Evolutionary conservation across 2,888 invertebrate species (phyloP).

Genomic region (Zhuqinia jingwanae): DNA sequence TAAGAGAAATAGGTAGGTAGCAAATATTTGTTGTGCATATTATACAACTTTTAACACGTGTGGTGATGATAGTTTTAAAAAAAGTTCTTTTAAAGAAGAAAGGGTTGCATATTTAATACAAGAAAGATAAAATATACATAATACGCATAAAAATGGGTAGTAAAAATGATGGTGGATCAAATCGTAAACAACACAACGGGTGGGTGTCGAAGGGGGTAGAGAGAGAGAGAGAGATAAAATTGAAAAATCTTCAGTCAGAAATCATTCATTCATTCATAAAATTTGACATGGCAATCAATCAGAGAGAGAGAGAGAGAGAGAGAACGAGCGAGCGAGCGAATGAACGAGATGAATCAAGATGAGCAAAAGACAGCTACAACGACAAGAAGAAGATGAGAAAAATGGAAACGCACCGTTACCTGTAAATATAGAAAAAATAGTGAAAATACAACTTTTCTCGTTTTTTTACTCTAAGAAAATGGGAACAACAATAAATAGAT

Average conservation of each 20-base stretch:
- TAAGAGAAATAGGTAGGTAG: background rate
- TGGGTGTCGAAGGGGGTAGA: slow-evolving; percentile 26
- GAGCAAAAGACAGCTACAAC: slow-evolving; percentile 75
- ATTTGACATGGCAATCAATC: slow-evolving; percentile 20
- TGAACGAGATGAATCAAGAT: slow-evolving; percentile 70
- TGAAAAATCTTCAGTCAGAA: slow-evolving; percentile 43
- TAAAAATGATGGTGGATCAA: background rate
- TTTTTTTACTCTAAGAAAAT: background rate
- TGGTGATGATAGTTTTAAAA: background rate
- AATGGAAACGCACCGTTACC: slow-evolving; percentile 79
- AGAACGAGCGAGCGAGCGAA: slow-evolving; percentile 65
- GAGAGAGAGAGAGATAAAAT: slow-evolving; percentile 27
- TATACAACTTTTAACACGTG: slow-evolving; percentile 33
- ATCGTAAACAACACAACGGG: slow-evolving; percentile 31
- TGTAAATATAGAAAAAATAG: slow-evolving; percentile 72
- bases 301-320: slow-evolving; percentile 7
- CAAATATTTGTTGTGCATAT: slow-evolving; percentile 14
- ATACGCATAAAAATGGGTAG: slow-evolving; percentile 2
- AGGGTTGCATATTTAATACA: slow-evolving; percentile 12
- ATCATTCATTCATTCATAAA: slow-evolving; percentile 51
- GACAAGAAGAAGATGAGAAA: slow-evolving; percentile 71
- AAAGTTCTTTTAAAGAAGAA: slow-evolving; percentile 12
- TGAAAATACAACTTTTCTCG: slow-evolving; percentile 69
- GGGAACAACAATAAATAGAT: background rate
- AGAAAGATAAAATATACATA: background rate